Base-by-base conservation (phyloP, 2,888 invertebrate species). In the Thysanoteuthis rhombus region DNA sequence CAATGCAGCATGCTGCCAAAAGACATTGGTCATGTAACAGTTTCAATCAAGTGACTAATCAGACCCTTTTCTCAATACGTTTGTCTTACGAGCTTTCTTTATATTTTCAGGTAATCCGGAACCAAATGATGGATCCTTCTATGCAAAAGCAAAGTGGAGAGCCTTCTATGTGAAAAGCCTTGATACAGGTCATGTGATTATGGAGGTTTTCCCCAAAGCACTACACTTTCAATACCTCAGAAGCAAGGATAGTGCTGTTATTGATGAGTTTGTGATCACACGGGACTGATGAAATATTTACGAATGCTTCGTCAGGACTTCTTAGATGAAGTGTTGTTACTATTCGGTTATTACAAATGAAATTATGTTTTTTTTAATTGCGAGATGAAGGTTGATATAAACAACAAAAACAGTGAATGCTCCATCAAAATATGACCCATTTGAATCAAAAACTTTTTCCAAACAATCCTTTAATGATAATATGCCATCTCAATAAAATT, bases 71-170 rank as follows among this genome's bases (percentile, higher is more conserved):
- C 32, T 47, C 5, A n/a, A 45, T 19, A 36, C 89, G 32, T 45
- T 38, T 90, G 5, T 90, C n/a, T 75, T 12, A 16, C n/a, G 12
- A 3, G 10, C 39, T 45, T 93, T 28, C 32, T 92, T 75, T 52
- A 40, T 42, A 22, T 42, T 93, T 89, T 19, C 94, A 94, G 94
- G 94, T 40, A 94, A 94, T 89, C 94, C 94, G 6, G 94, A 94
- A 39, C 93, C 94, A 38, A 94, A 94, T 36, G 94, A 94, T 92
- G 94, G 94, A 25, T 93, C 94, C 47, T 94, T 94, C 89, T 39
- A 40, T 28, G 93, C 92, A 22, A 36, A 89, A 38, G 93, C 94
- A 25, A 92, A 93, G 39, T 94, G 94, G 94, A 89, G 94, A 25
- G 94, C 94, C 4, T 92, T 47, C 89, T 93, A 94, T 40, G 92